Base-by-base conservation (phyloP, 2,113 vertebrate genomes). In the Labeo rohita region DNA sequence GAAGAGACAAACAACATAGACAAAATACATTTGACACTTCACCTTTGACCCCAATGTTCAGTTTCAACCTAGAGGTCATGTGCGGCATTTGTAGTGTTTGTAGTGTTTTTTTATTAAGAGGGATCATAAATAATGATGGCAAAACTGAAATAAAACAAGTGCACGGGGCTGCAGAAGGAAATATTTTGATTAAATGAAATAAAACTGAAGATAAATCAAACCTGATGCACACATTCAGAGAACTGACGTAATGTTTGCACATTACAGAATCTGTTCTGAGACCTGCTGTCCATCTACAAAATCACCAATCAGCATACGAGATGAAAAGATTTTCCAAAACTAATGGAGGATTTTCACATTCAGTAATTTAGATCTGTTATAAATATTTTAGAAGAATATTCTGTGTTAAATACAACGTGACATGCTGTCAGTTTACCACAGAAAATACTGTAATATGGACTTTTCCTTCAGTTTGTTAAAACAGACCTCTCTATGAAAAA, bases 1-100 rank as follows among this genome's bases (percentile, higher is more conserved):
- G 87, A 86, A 3, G 13, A 23, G 50, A 87, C 83, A 68, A 56
- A 85, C 72, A 86, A 52, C 75, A 72, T 28, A 7, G 45, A 85
- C 72, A 63, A 50, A 68, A 86, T 54, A 54, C 77, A 75, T 18
- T 13, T 59, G 49, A 84, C 78, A 68, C 34, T 56, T 49, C 12
- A 61, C 63, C 28, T 77, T 28, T 61, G 16, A 61, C 28, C 56
- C 36, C 16, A 75, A 13, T 28, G 52, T 59, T 61, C 59, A 39
- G 6, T 49, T 50, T 68, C 43, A 74, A 21, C 28, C 54, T 75
- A 56, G 49, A n/a, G 49, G 1, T 80, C 16, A 52, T 18, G 9
- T 45, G 65, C 80, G 21, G 43, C 43, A 16, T 84, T 39, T 80
- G 81, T 21, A 34, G 6, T 78, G 87, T 45, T 18, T 23, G n/a